phyloP scores from a whole-genome alignment of 2,113 vertebrate genomes.

The Spea bombifrons region DNA sequence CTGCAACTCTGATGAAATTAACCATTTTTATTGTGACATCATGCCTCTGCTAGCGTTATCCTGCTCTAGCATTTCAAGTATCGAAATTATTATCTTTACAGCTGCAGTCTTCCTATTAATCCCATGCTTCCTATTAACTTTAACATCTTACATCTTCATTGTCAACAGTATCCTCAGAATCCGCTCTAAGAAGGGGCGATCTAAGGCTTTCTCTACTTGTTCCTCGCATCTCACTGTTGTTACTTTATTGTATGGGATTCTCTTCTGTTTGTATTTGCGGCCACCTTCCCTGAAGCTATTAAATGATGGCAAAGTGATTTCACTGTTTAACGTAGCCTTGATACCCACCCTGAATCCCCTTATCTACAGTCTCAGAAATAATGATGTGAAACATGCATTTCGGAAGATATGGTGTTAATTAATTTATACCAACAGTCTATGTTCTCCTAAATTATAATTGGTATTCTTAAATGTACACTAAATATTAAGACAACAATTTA shows the following conservation, averaged over 20 bases:
- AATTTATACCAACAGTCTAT: background rate
- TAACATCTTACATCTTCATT: conserved; percentile 30
- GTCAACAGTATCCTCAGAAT: background rate
- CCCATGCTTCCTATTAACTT: conserved; percentile 11
- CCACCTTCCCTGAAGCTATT: background rate
- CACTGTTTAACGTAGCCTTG: conserved; percentile 50
- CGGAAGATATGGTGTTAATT: conserved; percentile 18
- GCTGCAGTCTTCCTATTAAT: conserved; percentile 12
- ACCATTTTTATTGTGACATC: conserved; percentile 39
- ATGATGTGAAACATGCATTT: conserved; percentile 51
- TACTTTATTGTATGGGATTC: conserved; percentile 24
- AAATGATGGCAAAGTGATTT: conserved; percentile 51
- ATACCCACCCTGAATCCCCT: conserved; percentile 54
- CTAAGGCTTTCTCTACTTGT: conserved; percentile 37
- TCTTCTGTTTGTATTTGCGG: conserved; percentile 33
- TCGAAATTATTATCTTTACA: conserved; percentile 14
- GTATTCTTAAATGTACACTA: background rate
- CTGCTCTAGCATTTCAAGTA: conserved; percentile 1
- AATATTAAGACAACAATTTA: background rate
- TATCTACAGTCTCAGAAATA: conserved; percentile 53
- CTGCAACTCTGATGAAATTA: conserved; percentile 18
- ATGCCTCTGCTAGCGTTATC: conserved; percentile 18
- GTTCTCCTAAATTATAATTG: background rate
- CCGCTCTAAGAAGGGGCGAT: conserved; percentile 4
- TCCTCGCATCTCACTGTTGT: conserved; percentile 38